Conservation (phyloP, 2,797 vertebrate species). For the Ceyx erithaca region DNA sequence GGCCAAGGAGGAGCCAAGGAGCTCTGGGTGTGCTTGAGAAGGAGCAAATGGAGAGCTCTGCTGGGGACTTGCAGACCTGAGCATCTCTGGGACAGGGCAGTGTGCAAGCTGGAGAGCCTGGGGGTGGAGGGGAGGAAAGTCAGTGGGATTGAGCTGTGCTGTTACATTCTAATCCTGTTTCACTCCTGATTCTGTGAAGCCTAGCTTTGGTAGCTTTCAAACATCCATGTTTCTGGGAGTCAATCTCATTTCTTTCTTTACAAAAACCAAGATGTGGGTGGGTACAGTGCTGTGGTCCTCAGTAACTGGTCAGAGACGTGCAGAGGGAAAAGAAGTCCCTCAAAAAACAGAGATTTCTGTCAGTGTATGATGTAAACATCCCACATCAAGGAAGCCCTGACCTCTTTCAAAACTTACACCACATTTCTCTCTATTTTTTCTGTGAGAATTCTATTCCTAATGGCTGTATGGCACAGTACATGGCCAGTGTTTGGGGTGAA, state of each 20-base stretch:
- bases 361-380: neutral
- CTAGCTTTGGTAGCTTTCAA: neutral
- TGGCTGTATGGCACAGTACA: neutral
- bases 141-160: fast-evolving
- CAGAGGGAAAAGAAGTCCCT: neutral
- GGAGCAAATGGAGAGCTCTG: neutral
- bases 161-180: neutral
- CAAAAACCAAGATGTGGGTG: neutral
- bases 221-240: neutral
- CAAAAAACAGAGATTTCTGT: neutral
- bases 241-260: neutral
- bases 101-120: neutral
- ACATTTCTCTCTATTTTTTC: neutral
- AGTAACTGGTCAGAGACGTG: neutral
- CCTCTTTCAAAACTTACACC: neutral
- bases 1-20: neutral
- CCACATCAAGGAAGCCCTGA: neutral
- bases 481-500: neutral
- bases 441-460: neutral
- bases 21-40: neutral
- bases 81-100: neutral
- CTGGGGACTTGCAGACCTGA: neutral
- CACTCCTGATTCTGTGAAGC: neutral
- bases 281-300: neutral
- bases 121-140: neutral